Conservation (phyloP, 2,113 vertebrate genomes). For the Symphodus melops region DNA sequence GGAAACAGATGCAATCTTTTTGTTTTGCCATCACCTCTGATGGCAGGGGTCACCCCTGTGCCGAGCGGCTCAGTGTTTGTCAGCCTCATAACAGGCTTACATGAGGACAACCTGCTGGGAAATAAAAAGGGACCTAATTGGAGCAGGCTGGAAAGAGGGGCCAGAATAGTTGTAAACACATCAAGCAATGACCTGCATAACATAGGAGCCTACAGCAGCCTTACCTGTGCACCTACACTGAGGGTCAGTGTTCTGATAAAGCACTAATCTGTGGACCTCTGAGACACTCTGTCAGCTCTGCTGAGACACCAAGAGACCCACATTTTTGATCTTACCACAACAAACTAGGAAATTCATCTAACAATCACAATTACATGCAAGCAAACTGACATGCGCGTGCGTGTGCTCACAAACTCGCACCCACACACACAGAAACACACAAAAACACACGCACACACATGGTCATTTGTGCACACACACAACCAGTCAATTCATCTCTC, state of each 20-base stretch:
- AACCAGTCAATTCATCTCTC: background rate
- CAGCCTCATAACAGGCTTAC: constrained; percentile 59
- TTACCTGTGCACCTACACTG: constrained; percentile 62
- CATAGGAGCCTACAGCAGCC: constrained; percentile 67
- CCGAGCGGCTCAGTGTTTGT: constrained; percentile 57
- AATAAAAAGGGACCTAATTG: constrained; percentile 40
- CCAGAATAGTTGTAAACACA: constrained; percentile 70
- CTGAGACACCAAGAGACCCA: constrained; percentile 51
- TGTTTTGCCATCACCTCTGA: constrained; percentile 68
- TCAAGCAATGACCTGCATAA: constrained; percentile 74
- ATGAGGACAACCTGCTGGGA: constrained; percentile 56
- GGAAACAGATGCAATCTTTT: constrained; percentile 66
- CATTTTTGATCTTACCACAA: constrained; percentile 48
- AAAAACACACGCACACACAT: constrained; percentile 14
- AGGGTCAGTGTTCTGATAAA: constrained; percentile 50
- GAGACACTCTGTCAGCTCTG: constrained; percentile 46
- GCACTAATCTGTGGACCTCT: constrained; percentile 51
- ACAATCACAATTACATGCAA: constrained; percentile 68
- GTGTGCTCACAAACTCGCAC: background rate
- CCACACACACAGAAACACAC: background rate
- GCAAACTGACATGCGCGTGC: constrained; percentile 42
- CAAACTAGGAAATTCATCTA: constrained; percentile 60
- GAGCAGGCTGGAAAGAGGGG: constrained; percentile 35
- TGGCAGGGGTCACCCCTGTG: constrained; percentile 59
- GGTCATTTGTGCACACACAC: constrained; percentile 13